Base-by-base conservation (phyloP, 2,797 vertebrate genomes). In the Staurois parvus region DNA sequence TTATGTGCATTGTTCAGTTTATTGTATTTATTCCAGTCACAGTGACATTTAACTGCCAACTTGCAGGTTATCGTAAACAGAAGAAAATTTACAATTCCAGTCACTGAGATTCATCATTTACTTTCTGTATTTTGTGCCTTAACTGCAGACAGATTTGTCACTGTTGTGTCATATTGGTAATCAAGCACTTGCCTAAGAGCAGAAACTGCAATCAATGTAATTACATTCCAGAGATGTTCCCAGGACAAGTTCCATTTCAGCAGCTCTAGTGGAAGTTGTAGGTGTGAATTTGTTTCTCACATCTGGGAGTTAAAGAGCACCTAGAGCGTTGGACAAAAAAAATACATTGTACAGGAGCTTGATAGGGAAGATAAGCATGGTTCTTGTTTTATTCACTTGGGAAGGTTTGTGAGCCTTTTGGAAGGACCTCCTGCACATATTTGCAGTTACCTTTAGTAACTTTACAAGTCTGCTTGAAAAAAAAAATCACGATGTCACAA, bases 101-200 rank as follows among this genome's bases (percentile, higher is more conserved):
- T 79, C 45, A 26, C 76, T 21, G n/a, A 45, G 42, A 67, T 68
- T 29, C 48, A 79, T 52, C 19, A 34, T 26, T 52, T 37, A 34
- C 28, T 37, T 26, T 81, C 34, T 28, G 9, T 59, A 62, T 48
- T 24, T 73, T 40, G 24, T 48, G 11, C 34, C 42, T 48, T 34
- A 45, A 72, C 21, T 17, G 69, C 79, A 72, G 79, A 81, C 79
- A 73, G 48, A 72, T 72, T 81, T 72, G 79, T 81, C 79, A 81
- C 79, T 19, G 79, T 62, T 72, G 28, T 81, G 79, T 73, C 79
- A 81, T 64, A 72, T 62, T 62, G 69, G 79, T 72, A 81, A 81
- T 72, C 79, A 81, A 81, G 69, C 69, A 56, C 29, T 40, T 81
- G 69, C 69, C 79, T 81, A 42, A 81, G 68, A 81, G 79, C 79